Conservation (phyloP, 1,140 invertebrate genomes). For the Eriocheir sinensis region DNA sequence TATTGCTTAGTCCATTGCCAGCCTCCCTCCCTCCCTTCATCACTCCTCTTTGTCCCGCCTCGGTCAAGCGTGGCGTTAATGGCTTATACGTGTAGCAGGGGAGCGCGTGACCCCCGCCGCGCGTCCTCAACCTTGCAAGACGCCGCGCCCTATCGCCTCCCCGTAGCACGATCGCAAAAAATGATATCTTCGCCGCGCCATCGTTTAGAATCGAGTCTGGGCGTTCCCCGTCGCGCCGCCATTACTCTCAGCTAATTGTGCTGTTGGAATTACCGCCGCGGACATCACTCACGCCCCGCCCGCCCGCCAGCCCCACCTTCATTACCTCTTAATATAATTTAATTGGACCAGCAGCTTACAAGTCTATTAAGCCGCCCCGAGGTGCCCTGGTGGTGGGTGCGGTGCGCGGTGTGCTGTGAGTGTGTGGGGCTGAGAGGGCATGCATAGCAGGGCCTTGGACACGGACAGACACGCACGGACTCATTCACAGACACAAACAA, state of each 20-base stretch:
- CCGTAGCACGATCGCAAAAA: no score
- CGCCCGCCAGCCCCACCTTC: not conserved
- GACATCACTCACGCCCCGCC: not conserved
- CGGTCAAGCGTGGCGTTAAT: no score
- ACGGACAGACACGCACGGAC: no score
- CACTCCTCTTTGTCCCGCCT: not conserved
- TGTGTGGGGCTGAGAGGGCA: no score
- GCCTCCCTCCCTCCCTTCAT: not conserved
- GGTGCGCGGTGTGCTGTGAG: not conserved
- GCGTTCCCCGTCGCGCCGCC: not conserved
- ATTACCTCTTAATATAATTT: not conserved
- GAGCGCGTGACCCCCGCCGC: not conserved
- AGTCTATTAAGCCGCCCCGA: constrained; percentile 2
- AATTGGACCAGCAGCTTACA: constrained; percentile 13
- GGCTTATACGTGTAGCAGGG: no score
- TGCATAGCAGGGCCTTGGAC: no score
- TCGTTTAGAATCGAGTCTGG: not conserved
- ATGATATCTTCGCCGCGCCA: not conserved
- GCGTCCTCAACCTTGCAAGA: not conserved
- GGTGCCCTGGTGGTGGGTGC: not conserved
- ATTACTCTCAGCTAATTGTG: not conserved
- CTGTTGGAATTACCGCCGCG: not conserved
- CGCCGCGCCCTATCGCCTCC: not conserved
- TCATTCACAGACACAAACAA: no score
- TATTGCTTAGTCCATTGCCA: no score